Evolutionary conservation across 2,888 invertebrate species (phyloP).

Genomic region (Pogonocherus hispidulus): DNA sequence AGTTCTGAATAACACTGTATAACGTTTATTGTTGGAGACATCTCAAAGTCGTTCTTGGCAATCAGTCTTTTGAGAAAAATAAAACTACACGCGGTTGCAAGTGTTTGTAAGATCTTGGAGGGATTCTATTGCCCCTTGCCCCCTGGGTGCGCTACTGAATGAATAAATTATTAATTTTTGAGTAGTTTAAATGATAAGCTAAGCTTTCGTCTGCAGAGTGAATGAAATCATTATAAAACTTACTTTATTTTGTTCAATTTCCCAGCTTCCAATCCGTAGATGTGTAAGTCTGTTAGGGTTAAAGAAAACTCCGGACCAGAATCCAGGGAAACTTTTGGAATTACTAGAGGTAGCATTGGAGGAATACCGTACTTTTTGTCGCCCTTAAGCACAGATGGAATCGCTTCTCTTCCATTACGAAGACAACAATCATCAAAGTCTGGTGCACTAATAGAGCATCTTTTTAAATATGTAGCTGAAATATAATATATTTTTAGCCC

Average conservation of each 20-base stretch:
- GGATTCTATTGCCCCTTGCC: no score
- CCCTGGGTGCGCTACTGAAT: no score
- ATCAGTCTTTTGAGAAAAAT: no score
- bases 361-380: constrained; percentile 52
- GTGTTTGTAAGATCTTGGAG: no score
- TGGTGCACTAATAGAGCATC: constrained; percentile 36
- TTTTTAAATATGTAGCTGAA: constrained; percentile 43
- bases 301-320: constrained; percentile 50
- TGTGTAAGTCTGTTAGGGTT: constrained; percentile 40
- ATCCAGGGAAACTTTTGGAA: constrained; percentile 48
- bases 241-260: constrained; percentile 24
- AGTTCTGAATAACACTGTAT: no score
- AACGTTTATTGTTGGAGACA: no score
- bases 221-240: not conserved
- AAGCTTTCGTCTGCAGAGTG: no score
- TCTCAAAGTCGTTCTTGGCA: no score
- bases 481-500: not conserved
- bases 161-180: no score
- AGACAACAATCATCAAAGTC: constrained; percentile 42
- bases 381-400: constrained; percentile 40
- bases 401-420: constrained; percentile 36
- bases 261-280: constrained; percentile 51
- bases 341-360: constrained; percentile 52
- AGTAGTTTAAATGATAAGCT: no score
- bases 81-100: no score